phyloP scores from a whole-genome alignment of 1,140 invertebrate genomes.

The Pseudomyrmex gracilis region DNA sequence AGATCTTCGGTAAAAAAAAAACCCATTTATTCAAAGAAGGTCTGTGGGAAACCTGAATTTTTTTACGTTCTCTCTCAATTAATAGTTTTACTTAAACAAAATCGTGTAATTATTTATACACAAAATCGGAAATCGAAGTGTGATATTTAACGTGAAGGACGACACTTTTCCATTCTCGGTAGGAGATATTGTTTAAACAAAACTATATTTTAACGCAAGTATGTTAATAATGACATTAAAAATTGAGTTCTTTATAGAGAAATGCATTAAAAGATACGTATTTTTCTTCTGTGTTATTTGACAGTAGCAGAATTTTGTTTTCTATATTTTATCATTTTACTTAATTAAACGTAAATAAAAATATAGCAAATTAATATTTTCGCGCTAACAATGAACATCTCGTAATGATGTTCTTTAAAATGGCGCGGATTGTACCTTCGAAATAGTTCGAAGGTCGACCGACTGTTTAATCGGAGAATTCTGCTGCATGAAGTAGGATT shows the following conservation, averaged over 20 bases:
- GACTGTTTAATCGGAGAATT: conserved; percentile 6
- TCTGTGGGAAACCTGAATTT: conserved; percentile 69
- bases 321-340: neutral
- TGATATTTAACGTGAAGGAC: conserved; percentile 3
- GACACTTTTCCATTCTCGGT: neutral
- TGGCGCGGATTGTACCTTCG: conserved; percentile 35
- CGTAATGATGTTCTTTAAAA: conserved; percentile 24
- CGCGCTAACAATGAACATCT: neutral
- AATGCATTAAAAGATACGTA: neutral
- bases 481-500: conserved; percentile 11
- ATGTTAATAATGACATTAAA: neutral
- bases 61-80: conserved; percentile 63
- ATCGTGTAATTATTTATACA: neutral
- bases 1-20: conserved; percentile 65
- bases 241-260: neutral
- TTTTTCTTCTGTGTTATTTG: neutral
- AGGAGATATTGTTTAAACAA: neutral
- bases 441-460: conserved; percentile 19
- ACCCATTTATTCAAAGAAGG: conserved; percentile 61
- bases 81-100: conserved; percentile 46
- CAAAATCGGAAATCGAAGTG: neutral
- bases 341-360: neutral
- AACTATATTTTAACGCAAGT: neutral
- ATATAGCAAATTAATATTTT: neutral
- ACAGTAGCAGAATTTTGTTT: neutral